Evolutionary conservation across 1,140 invertebrate species (phyloP).

Genomic region (Cherax destructor): DNA sequence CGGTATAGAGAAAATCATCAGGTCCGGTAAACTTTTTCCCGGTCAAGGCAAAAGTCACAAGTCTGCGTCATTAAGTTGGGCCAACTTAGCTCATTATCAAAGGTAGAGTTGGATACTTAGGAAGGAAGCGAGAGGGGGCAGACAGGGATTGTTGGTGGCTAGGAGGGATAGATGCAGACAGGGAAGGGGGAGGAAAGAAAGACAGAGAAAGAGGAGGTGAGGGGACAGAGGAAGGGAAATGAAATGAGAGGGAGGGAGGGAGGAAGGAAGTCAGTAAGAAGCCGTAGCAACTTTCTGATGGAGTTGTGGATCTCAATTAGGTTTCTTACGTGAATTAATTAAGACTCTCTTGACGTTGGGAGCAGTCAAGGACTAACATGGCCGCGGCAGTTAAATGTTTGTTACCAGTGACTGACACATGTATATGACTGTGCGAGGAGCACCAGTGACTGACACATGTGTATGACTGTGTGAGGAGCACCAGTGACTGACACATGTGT

Average conservation of each 20-base stretch:
- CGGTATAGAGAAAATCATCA: not conserved
- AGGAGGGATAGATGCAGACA: not conserved
- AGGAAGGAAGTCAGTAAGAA: not conserved
- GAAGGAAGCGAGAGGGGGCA: not conserved
- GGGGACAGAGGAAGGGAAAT: not conserved
- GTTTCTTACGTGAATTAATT: not conserved
- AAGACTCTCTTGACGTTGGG: not conserved
- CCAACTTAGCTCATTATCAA: not conserved
- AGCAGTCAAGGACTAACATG: not conserved
- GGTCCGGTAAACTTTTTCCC: not conserved
- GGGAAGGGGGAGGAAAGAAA: too few species aligned
- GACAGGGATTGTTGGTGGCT: not conserved
- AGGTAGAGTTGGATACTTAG: not conserved
- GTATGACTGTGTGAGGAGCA: too few species aligned
- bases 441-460: too few species aligned
- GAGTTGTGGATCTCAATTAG: constrained; percentile 2
- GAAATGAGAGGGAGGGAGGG: not conserved
- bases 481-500: too few species aligned
- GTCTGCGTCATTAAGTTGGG: not conserved
- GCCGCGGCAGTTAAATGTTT: too few species aligned
- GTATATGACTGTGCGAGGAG: too few species aligned
- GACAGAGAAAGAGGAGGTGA: not conserved
- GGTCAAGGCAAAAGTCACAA: not conserved
- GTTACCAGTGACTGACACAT: too few species aligned
- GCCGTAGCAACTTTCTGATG: not conserved